Percentiles rank a stretch among this genome's conserved stretches.
Evolutionary conservation across 1,140 invertebrate species (phyloP).

Genomic region (Lordiphosa clarofinis): DNA sequence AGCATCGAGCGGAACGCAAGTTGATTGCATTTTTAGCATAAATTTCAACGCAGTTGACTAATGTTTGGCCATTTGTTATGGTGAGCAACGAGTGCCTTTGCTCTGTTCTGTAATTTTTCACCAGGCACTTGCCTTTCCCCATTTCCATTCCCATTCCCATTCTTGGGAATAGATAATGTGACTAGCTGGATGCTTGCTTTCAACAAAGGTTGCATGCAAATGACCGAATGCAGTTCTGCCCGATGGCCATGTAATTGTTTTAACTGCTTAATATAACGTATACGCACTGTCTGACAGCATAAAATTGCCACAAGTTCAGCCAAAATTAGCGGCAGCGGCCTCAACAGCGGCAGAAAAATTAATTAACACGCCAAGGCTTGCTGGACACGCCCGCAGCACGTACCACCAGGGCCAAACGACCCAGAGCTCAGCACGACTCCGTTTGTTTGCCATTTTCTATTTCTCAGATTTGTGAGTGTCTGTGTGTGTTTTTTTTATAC

Average conservation of each 20-base stretch:
- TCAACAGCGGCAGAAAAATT: conserved; percentile 52
- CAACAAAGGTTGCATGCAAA: conserved; percentile 42
- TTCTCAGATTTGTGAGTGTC: conserved; percentile 33
- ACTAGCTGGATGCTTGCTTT: conserved; percentile 20
- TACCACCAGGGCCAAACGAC: conserved; percentile 30
- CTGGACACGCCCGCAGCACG: conserved; percentile 51
- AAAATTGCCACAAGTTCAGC: conserved; percentile 11
- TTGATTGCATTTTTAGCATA: conserved; percentile 78
- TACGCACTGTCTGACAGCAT: conserved; percentile 40
- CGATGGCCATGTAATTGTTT: conserved; percentile 49
- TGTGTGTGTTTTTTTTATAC: too few relatives aligned
- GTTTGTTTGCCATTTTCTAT: conserved; percentile 51
- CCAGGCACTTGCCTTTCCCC: conserved; percentile 25
- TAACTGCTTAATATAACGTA: conserved; percentile 60
- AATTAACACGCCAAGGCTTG: conserved; percentile 54
- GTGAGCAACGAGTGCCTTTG: conserved; percentile 21
- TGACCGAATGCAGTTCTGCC: conserved; percentile 13
- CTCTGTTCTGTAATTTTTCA: conserved; percentile 49
- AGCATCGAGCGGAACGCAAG: conserved; percentile 66
- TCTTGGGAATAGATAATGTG: conserved; percentile 52
- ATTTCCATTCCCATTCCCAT: conserved; percentile 18
- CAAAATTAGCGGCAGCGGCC: conserved; percentile 9
- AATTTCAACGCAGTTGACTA: conserved; percentile 78
- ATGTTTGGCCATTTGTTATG: conserved; percentile 68
- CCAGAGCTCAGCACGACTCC: conserved; percentile 36